A percentile compares a stretch with the other conserved stretches of the same genome.
phyloP scores from a whole-genome alignment of 2,797 vertebrate species.

The Gephyroberyx darwinii region DNA sequence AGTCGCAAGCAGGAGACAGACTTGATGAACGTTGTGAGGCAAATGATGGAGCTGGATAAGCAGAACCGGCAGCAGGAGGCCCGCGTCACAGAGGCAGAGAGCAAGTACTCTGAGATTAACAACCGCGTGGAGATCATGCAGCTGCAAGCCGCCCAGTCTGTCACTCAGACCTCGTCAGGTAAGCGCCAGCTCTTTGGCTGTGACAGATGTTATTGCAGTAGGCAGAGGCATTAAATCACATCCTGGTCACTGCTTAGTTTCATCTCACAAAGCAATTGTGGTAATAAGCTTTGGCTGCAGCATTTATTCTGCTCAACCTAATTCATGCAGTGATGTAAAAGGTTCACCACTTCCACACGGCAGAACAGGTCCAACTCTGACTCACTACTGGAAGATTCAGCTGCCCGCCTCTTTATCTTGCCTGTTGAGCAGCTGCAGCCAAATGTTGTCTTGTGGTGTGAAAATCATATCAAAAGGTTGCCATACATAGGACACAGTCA shows the following conservation, averaged over 20 bases:
- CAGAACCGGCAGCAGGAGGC: conserved; percentile 87
- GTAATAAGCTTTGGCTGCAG: not conserved
- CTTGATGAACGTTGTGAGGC: conserved; percentile 86
- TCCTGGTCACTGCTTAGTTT: not conserved
- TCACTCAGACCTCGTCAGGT: conserved; percentile 93
- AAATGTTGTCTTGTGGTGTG: conserved; percentile 13
- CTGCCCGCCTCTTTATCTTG: conserved; percentile 1
- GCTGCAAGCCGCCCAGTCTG: conserved; percentile 90
- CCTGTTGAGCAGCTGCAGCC: conserved; percentile 16
- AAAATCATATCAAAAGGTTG: conserved; percentile 10
- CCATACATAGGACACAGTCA: not conserved
- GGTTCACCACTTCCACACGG: conserved; percentile 1
- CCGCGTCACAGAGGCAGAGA: conserved; percentile 89
- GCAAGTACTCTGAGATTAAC: conserved; percentile 97
- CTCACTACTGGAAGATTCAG: conserved; percentile 8
- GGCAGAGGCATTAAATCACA: too few relatives aligned
- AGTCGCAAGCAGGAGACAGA: conserved; percentile 90
- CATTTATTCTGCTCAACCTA: not conserved
- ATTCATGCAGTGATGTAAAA: not conserved
- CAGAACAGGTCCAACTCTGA: not conserved
- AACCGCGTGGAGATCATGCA: conserved; percentile 96
- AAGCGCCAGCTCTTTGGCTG: conserved; percentile 67
- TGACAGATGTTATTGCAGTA: not conserved
- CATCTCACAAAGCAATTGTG: not conserved
- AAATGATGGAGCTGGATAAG: conserved; percentile 94